A percentile compares a stretch with the other conserved stretches of the same genome.
Evolutionary conservation across 1,140 invertebrate species (phyloP).

Genomic region (Heliconius hermathena): DNA sequence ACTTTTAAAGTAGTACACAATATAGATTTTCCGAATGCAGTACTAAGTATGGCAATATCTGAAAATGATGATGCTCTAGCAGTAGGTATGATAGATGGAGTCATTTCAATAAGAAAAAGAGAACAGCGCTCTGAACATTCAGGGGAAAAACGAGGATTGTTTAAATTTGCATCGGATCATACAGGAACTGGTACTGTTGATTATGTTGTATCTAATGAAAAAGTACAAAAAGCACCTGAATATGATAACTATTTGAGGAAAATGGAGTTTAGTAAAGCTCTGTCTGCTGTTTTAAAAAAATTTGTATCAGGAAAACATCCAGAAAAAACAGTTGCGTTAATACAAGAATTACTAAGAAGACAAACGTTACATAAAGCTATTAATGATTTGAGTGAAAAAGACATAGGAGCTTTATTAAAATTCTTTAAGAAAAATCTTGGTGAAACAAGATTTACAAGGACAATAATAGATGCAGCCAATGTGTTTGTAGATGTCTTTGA

Average conservation of each 20-base stretch:
- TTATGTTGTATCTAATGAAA: constrained; percentile 77
- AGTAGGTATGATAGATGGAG: constrained; percentile 95
- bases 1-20: constrained; percentile 94
- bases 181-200: constrained; percentile 79
- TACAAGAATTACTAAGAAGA: constrained; percentile 92
- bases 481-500: constrained; percentile 89
- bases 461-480: constrained; percentile 88
- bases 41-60: constrained; percentile 92
- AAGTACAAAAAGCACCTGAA: constrained; percentile 78
- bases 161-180: constrained; percentile 83
- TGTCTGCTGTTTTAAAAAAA: constrained; percentile 87
- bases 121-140: constrained; percentile 82
- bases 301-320: constrained; percentile 86
- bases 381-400: constrained; percentile 85
- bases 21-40: constrained; percentile 93
- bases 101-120: constrained; percentile 92
- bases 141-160: constrained; percentile 67
- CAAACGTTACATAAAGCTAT: constrained; percentile 88
- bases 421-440: constrained; percentile 91
- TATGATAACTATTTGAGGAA: constrained; percentile 89
- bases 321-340: constrained; percentile 88
- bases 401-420: constrained; percentile 85
- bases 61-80: constrained; percentile 92
- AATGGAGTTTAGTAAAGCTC: constrained; percentile 91
- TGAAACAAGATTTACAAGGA: constrained; percentile 87